Conservation (phyloP, 2,113 vertebrate genomes). For the Nestor notabilis region DNA sequence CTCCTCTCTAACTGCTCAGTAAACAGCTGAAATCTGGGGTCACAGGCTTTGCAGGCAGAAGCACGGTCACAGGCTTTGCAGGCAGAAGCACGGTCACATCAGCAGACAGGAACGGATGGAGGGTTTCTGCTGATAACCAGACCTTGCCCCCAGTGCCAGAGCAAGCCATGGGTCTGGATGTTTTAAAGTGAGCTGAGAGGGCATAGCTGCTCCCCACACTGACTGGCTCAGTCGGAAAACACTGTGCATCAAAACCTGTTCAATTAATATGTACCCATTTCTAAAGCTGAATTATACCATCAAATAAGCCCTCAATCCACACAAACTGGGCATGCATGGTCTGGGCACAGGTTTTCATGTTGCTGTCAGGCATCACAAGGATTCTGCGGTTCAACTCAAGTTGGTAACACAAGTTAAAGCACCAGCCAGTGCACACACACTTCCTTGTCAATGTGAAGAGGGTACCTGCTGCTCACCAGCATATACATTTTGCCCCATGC, state of each 20-base stretch:
- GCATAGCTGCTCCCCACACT: not conserved
- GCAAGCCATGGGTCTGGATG: not conserved
- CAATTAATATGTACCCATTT: not conserved
- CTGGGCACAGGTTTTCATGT: not conserved
- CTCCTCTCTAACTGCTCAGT: not conserved
- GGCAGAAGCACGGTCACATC: not conserved
- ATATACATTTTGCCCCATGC: accelerated
- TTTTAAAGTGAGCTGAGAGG: not conserved
- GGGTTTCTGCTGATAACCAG: not conserved
- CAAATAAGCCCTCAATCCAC: not conserved
- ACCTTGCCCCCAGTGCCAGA: not conserved
- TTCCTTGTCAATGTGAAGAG: not conserved
- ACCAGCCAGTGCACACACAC: not conserved
- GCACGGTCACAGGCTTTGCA: not conserved
- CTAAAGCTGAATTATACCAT: not conserved
- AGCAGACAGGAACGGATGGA: not conserved
- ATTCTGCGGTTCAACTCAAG: not conserved
- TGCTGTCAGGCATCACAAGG: not conserved
- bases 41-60: not conserved
- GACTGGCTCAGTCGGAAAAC: not conserved
- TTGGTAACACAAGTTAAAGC: not conserved
- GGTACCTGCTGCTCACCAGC: not conserved
- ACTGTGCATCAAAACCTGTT: not conserved
- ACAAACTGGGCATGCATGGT: not conserved
- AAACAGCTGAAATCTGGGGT: not conserved